Evolutionary conservation across 2,113 vertebrate species (phyloP), one percentile per base, ranked within the genome.

Genomic region (Phoenicopterus ruber): DNA sequence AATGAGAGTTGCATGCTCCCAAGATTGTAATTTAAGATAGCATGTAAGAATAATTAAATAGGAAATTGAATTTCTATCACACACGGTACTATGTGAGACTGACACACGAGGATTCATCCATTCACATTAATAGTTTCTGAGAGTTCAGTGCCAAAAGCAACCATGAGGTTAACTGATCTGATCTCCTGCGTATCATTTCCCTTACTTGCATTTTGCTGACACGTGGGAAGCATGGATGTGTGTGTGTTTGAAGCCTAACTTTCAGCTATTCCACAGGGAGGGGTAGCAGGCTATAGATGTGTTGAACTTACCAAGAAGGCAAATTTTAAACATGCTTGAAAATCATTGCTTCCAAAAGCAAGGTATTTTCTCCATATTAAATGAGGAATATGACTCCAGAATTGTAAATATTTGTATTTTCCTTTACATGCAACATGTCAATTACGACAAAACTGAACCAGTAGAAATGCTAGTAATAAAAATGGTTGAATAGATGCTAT

Each of bases 261-360:
- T 86, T n/a, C 32, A 78, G 32, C 20, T 42, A 0, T 38, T 88
- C 38, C 2, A 1, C 3, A 40, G 1, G 6, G 5, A 47, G 9
- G 6, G 9, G 10, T 11, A 66, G 40, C 11, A 61, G 36, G 12
- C 26, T 71, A n/a, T n/a, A 55, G 42, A 11, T 36, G 59, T 21
- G 11, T 34, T 47, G n/a, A 81, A 69, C 19, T 65, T 86, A 42
- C 0, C 66, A 46, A 71, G 9, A 80, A 50, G 54, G 22, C 17
- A 82, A 58, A 52, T 67, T 62, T 67, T 67, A 86, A 71, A 40
- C 2, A 2, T 66, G 24, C 29, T 89, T 79, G 38, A 87, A 86
- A 83, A 63, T 31, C 15, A 47, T 18, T 59, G 63, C 38, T 90
- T 92, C 50, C 52, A 71, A 40, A 73, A 83, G 32, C 6, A 67